Evolutionary conservation across 2,113 vertebrate species (phyloP), one percentile per base, ranked within the genome.

Genomic region (Oreocharis arfaki): DNA sequence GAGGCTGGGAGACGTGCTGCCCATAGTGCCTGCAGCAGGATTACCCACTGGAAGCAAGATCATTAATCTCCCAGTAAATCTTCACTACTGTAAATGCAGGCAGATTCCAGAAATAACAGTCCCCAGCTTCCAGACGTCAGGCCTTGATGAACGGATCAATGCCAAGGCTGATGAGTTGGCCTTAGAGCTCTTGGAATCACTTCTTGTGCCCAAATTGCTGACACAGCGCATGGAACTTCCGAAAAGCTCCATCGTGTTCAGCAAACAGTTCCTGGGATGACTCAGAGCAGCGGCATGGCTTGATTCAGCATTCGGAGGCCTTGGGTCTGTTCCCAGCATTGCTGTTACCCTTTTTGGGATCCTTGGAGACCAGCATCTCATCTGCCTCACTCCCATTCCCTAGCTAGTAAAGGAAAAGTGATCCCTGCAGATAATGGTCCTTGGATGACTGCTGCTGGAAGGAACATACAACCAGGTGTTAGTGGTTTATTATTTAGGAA

Each of bases 401-500:
- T 59, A 68, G 44, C 71, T 75, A 2, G 19, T 46, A 55, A 56
- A 44, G 60, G 47, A 13, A n/a, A 16, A 81, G 61, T 2, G 32
- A 50, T 70, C 60, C 12, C 1, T 55, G 60, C 42, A 44, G 64
- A 30, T 37, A 8, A 27, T 15, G 59, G 27, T 68, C 14, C 47
- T 68, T 24, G 23, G 57, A 5, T 33, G 19, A 0, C 55, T 70
- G 33, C 4, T 18, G 57, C 47, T 57, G 60, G 53, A 41, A 65
- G 68, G 57, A 42, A 16, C 4, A 7, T 0, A 0, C 9, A 24
- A 32, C 14, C 2, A 9, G 16, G 15, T 23, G 15, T 2, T 11
- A 1, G 0, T 39, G 17, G 42, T 61, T 63, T 53, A 30, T 67
- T 69, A 4, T 5, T 37, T 81, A 2, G 2, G 55, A 56, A 44